A percentile compares a stretch with the other conserved stretches of the same genome.
phyloP scores from a whole-genome alignment of 53 echinoderm and acorn worm genomes.

The Patiria pectinifera region DNA sequence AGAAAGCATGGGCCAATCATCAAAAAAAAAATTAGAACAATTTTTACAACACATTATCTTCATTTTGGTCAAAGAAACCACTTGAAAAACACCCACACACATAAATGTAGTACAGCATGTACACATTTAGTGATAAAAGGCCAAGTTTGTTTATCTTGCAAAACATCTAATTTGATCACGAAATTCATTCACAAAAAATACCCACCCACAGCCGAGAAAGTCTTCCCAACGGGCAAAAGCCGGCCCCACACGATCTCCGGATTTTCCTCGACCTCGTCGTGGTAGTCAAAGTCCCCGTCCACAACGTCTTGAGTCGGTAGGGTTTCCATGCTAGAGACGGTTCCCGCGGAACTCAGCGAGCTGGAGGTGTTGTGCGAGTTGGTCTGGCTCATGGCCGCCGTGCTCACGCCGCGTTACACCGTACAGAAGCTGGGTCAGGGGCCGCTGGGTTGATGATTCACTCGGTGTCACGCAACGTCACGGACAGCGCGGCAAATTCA shows the following conservation, averaged over 20 bases:
- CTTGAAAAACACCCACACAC: too few species aligned
- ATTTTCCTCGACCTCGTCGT: constrained; percentile 56
- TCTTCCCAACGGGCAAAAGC: constrained; percentile 80
- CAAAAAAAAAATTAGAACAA: too few species aligned
- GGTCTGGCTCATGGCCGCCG: constrained; percentile 75
- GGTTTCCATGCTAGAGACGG: constrained; percentile 92
- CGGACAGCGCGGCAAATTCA: constrained; percentile 58
- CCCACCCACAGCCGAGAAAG: constrained; percentile 80
- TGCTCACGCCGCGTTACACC: constrained; percentile 43
- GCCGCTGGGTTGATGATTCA: constrained; percentile 39
- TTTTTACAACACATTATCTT: too few species aligned
- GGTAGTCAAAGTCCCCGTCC: constrained; percentile 72
- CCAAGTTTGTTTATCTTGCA: background rate
- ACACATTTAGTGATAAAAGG: background rate
- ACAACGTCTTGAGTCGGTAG: constrained; percentile 89
- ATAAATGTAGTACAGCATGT: background rate
- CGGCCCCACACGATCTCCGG: constrained; percentile 82
- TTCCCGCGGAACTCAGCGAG: constrained; percentile 83
- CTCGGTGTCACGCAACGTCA: constrained; percentile 6
- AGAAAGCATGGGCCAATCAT: too few species aligned
- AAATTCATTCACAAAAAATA: background rate
- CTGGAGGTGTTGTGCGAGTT: constrained; percentile 81
- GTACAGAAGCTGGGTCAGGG: constrained; percentile 15
- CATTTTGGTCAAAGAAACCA: too few species aligned
- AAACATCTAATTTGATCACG: background rate